These are phyloP conservation scores for Piaya cayana DNA, from an alignment of 2,113 vertebrate species.

Conservation along the genomic window DNA sequence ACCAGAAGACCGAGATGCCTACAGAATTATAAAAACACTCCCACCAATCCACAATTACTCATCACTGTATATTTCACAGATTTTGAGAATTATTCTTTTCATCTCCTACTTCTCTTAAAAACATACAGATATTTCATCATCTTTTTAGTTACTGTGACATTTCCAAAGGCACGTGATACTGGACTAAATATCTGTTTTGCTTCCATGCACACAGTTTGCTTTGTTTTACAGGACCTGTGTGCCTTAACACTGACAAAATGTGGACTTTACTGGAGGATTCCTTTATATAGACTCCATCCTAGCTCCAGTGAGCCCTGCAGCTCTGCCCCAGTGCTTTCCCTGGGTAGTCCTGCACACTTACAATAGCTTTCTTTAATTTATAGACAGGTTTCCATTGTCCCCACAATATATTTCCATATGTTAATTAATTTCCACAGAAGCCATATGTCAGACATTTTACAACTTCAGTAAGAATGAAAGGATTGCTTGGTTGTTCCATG, in stretches of 20 bases:
- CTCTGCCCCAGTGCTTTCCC: neutral
- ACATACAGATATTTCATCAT: neutral
- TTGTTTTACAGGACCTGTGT: neutral
- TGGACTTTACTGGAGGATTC: neutral
- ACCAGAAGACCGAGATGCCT: slow-evolving; percentile 73
- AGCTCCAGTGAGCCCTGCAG: neutral
- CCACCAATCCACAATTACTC: neutral
- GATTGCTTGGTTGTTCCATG: neutral
- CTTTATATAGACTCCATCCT: neutral
- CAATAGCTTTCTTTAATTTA: neutral
- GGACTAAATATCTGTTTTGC: neutral
- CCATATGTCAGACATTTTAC: neutral
- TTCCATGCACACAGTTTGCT: neutral
- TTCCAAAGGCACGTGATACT: neutral
- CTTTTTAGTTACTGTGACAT: neutral
- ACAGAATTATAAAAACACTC: slow-evolving; percentile 75
- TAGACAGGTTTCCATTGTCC: neutral
- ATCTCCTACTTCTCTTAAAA: neutral
- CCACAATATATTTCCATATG: neutral
- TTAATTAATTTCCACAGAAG: neutral
- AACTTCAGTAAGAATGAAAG: neutral
- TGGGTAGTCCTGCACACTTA: neutral
- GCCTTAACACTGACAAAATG: slow-evolving; percentile 6
- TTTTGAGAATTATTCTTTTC: slow-evolving; percentile 32
- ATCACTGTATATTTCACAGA: slow-evolving; percentile 24